These are phyloP conservation scores for Coregonus ussuriensis DNA, from an alignment of 2,797 vertebrate species.

Conservation along the genomic window DNA sequence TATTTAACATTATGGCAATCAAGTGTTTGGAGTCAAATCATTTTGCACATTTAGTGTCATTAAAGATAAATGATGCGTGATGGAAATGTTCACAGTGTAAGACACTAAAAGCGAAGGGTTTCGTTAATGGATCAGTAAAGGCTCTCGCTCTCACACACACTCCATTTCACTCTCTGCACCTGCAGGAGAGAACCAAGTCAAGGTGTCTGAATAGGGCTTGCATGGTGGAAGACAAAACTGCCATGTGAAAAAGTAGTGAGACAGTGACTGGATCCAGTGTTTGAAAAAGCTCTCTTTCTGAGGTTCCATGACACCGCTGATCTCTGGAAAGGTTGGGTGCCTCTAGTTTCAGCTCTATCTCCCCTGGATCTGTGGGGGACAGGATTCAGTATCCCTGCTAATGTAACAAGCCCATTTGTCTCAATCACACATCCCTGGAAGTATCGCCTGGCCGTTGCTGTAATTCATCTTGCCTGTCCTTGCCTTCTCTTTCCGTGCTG, in stretches of 20 bases:
- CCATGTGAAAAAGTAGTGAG: constrained; percentile 21
- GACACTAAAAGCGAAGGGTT: constrained; percentile 44
- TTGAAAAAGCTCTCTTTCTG: constrained; percentile 40
- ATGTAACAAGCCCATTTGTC: constrained; percentile 83
- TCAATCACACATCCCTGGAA: constrained; percentile 78
- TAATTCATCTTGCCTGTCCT: constrained; percentile 81
- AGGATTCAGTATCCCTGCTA: constrained; percentile 78
- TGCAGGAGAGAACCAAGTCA: constrained; percentile 27
- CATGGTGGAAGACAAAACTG: constrained; percentile 30
- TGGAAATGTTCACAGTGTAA: constrained; percentile 46
- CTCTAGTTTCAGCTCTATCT: constrained; percentile 80
- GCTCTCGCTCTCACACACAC: constrained; percentile 26
- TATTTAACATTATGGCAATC: constrained; percentile 41
- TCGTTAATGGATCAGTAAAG: constrained; percentile 56
- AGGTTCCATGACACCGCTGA: constrained; percentile 66
- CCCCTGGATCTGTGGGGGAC: constrained; percentile 74
- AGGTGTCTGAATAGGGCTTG: constrained; percentile 14
- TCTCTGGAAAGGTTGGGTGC: constrained; percentile 77
- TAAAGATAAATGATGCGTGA: constrained; percentile 48
- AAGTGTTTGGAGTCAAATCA: constrained; percentile 44
- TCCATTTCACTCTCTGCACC: constrained; percentile 42
- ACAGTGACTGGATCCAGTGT: constrained; percentile 19
- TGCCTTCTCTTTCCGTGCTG: constrained; percentile 72
- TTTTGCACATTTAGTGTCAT: constrained; percentile 40
- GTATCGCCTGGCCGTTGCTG: constrained; percentile 76